Evolutionary conservation across 2,113 vertebrate genomes (phyloP).

Genomic region (Brachyistius frenatus): DNA sequence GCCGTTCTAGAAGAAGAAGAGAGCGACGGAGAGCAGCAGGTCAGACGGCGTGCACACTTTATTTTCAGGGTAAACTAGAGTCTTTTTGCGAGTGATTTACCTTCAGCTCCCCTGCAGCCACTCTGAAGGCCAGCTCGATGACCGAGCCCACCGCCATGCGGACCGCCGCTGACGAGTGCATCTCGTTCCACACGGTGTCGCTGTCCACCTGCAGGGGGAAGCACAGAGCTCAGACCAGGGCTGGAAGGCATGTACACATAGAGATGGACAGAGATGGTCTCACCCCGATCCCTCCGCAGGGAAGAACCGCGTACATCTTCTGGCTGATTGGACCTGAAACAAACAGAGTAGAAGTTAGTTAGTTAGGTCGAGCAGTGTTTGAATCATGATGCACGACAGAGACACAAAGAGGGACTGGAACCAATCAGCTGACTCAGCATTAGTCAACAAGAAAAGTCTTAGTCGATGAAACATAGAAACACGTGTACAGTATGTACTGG

Average conservation of each 20-base stretch:
- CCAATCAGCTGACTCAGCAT: too few species aligned
- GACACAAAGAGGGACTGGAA: background rate
- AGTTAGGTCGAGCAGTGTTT: too few species aligned
- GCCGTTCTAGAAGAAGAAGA: constrained; percentile 63
- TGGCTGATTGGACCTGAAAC: constrained; percentile 79
- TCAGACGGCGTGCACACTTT: fast-evolving
- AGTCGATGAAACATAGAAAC: too few species aligned
- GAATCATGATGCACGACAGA: background rate
- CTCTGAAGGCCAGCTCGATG: constrained; percentile 78
- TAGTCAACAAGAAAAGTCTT: too few species aligned
- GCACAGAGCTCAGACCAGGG: constrained; percentile 1
- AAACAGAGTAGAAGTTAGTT: background rate
- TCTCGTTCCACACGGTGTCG: constrained; percentile 81
- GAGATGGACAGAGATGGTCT: constrained; percentile 1
- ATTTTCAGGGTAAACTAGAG: background rate
- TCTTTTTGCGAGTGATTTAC: background rate
- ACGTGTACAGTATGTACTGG: too few species aligned
- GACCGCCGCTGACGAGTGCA: constrained; percentile 79
- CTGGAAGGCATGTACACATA: background rate
- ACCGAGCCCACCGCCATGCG: constrained; percentile 80
- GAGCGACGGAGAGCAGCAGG: background rate
- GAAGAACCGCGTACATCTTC: constrained; percentile 81
- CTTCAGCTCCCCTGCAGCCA: constrained; percentile 78
- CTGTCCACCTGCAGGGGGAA: constrained; percentile 76
- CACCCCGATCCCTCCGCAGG: constrained; percentile 79